Percentiles rank a stretch among this genome's conserved stretches.
Evolutionary conservation across 1,140 invertebrate species (phyloP).

Genomic region (Formica exsecta): DNA sequence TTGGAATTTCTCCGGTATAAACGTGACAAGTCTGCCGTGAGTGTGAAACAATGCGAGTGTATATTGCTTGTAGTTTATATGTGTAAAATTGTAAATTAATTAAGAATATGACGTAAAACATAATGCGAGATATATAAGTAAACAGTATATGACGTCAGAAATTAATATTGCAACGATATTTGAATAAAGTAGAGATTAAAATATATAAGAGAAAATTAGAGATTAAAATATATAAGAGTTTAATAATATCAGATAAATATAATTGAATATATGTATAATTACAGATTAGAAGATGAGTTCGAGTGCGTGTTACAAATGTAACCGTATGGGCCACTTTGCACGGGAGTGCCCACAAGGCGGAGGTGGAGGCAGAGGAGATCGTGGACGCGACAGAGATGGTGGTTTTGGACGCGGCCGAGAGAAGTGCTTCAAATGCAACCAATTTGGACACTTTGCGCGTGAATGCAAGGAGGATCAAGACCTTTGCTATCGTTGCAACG

Average conservation of each 20-base stretch:
- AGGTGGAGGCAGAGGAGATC: constrained; percentile 86
- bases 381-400: constrained; percentile 86
- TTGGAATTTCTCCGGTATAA: not conserved
- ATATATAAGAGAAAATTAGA: too few relatives aligned
- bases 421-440: constrained; percentile 98
- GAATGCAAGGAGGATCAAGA: constrained; percentile 96
- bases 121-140: not conserved
- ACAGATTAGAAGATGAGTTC: constrained; percentile 86
- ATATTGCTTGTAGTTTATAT: too few relatives aligned
- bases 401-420: constrained; percentile 90
- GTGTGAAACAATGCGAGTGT: not conserved
- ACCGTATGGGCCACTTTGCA: constrained; percentile 94
- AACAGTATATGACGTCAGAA: not conserved
- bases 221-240: not conserved
- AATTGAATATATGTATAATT: constrained; percentile 49
- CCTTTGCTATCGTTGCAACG: constrained; percentile 94
- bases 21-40: not conserved
- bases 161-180: not conserved
- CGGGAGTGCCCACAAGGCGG: constrained; percentile 92
- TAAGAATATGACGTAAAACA: not conserved
- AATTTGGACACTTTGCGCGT: constrained; percentile 96
- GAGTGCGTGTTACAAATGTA: constrained; percentile 95
- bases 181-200: not conserved
- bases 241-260: not conserved
- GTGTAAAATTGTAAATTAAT: not conserved